These are phyloP conservation scores for Notoglanidium macrostoma DNA, from an alignment of 2,797 vertebrate species.

Conservation along the genomic window DNA sequence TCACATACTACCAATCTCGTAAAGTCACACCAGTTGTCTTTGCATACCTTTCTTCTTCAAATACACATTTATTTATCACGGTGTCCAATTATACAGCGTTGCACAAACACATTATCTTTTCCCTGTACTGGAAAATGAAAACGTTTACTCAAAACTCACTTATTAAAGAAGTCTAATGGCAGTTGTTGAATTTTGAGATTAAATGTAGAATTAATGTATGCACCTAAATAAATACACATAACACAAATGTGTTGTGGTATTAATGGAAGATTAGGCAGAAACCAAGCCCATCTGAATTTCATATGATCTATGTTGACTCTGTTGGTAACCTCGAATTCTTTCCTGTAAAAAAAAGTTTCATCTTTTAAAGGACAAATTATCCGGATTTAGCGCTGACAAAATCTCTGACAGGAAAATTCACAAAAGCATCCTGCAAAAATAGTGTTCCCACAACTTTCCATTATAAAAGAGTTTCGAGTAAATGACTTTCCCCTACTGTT, in stretches of 20 bases:
- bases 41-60: not conserved
- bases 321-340: slow-evolving; percentile 7
- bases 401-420: not conserved
- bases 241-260: not conserved
- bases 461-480: not conserved
- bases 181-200: not conserved
- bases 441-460: not conserved
- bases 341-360: not conserved
- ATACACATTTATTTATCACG: not conserved
- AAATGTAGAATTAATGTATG: not conserved
- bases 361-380: not conserved
- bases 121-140: not conserved
- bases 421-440: not conserved
- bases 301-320: slow-evolving; percentile 13
- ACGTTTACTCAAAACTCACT: not conserved
- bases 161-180: not conserved
- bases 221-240: not conserved
- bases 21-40: not conserved
- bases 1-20: not conserved
- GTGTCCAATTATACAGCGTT: not conserved
- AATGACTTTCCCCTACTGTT: not conserved
- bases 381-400: not conserved
- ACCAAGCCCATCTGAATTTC: not conserved
- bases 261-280: not conserved
- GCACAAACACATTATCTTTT: not conserved